Evolutionary conservation across 2,113 vertebrate species (phyloP).

Genomic region (Pogonocichla stellata): DNA sequence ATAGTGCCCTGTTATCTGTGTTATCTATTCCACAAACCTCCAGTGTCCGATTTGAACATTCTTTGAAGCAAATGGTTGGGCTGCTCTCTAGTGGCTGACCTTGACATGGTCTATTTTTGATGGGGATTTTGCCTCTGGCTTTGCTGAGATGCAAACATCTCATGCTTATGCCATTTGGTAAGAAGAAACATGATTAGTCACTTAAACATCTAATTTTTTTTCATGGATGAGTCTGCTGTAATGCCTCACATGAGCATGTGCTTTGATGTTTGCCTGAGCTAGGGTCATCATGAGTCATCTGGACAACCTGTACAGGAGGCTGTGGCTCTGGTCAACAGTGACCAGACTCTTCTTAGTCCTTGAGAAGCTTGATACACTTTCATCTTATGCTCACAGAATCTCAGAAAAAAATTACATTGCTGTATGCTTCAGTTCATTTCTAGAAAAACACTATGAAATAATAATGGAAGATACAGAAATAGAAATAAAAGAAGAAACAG

Average conservation of each 20-base stretch:
- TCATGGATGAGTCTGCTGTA: background rate
- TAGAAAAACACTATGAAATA: background rate
- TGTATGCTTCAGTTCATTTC: background rate
- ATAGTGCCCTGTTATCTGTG: background rate
- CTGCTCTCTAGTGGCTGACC: background rate
- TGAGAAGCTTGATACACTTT: background rate
- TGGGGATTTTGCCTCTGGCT: accelerated
- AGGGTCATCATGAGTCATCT: background rate
- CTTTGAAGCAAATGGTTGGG: accelerated
- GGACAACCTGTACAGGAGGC: background rate
- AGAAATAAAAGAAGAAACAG: background rate
- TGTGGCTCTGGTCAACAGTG: background rate
- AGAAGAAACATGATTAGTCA: background rate
- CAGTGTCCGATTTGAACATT: background rate
- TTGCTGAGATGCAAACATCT: background rate
- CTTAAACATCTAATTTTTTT: background rate
- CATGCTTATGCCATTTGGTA: background rate
- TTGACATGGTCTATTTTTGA: background rate
- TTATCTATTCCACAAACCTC: background rate
- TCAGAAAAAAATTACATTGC: background rate
- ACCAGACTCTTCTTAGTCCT: background rate
- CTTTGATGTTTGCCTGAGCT: background rate
- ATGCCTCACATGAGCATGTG: background rate
- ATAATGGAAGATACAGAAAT: background rate
- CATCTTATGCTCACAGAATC: background rate